These are phyloP conservation scores for Mus caroli DNA, from an alignment of 2,797 vertebrate genomes.

Conservation along the genomic window DNA sequence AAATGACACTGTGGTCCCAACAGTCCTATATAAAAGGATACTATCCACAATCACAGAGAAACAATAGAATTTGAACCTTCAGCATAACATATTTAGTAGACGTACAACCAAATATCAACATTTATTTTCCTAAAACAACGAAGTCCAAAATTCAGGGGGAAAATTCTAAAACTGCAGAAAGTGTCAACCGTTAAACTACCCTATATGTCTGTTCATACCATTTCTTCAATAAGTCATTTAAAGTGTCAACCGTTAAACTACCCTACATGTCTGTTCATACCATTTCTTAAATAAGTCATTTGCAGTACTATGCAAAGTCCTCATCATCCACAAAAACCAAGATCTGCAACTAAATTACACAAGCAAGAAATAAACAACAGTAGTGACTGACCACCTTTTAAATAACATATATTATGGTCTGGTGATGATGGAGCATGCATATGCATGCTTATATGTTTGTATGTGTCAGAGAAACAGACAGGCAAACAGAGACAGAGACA, in stretches of 20 bases:
- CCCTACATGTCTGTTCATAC: not conserved
- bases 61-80: not conserved
- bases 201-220: not conserved
- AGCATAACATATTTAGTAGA: not conserved
- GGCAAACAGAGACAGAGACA: too few species aligned
- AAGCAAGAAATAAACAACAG: not conserved
- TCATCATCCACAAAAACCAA: not conserved
- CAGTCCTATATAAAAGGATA: not conserved
- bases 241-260: not conserved
- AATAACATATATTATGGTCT: not conserved
- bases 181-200: not conserved
- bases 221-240: constrained; percentile 11
- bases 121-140: not conserved
- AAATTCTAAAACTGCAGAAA: constrained; percentile 10
- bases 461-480: not conserved
- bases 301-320: not conserved
- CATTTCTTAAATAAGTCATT: not conserved
- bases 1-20: not conserved
- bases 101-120: not conserved
- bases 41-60: not conserved
- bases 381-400: not conserved
- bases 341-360: not conserved
- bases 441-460: not conserved
- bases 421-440: not conserved
- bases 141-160: not conserved